Evolutionary conservation across 2,888 invertebrate species (phyloP).

Genomic region (Drosophila mimica): DNA sequence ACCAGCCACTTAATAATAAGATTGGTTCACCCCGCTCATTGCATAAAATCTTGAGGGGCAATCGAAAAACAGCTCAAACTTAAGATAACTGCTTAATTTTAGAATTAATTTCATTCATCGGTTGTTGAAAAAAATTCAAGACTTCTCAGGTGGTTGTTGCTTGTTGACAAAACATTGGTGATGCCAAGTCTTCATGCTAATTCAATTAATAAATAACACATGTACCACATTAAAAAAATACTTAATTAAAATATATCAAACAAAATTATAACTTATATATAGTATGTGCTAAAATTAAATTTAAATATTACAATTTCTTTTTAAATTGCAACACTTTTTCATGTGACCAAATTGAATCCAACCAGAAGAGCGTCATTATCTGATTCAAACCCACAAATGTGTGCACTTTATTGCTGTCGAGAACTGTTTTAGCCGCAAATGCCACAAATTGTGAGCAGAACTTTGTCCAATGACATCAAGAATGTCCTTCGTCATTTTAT

Average conservation of each 20-base stretch:
- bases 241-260: background rate
- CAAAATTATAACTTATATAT: background rate
- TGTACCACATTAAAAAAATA: background rate
- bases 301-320: background rate
- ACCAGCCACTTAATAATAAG: constrained; percentile 15
- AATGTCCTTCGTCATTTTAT: background rate
- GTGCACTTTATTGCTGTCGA: background rate
- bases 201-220: background rate
- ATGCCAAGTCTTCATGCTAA: background rate
- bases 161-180: background rate
- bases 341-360: background rate
- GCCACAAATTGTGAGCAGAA: background rate
- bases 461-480: background rate
- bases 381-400: background rate
- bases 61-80: constrained; percentile 4
- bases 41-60: background rate
- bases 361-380: background rate
- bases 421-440: background rate
- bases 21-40: background rate
- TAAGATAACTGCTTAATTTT: constrained; percentile 10
- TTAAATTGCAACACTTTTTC: background rate
- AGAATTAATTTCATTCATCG: constrained; percentile 4
- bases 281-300: background rate
- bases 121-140: background rate
- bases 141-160: background rate